Base-by-base conservation (phyloP, 2,797 vertebrate genomes). In the Gila robusta region DNA sequence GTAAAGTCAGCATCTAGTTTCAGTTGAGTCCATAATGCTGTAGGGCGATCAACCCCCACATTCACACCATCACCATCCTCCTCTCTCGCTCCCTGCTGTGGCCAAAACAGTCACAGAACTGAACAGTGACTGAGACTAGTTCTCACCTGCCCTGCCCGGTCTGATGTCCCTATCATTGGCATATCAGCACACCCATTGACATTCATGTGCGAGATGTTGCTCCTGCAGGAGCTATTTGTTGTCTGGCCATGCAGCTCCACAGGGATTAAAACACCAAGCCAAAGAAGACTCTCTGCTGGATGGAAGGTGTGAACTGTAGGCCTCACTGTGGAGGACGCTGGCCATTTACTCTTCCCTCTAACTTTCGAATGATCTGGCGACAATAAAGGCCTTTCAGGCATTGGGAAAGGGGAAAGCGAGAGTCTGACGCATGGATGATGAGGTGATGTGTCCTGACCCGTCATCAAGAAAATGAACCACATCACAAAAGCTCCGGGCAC, bases 121-220 rank as follows among this genome's bases (percentile, higher is more conserved):
- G 59, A 71, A 78, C 21, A 76, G 87, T 76, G 71, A 89, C 87
- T 86, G 82, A 87, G 78, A 83, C 23, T 62, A 62, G 54, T 83
- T 87, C 72, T 88, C 86, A 88, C 77, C 79, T 79, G 47, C 84
- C 85, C 87, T 70, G 67, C 78, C 87, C 52, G 41, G 66, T 83
- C 81, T 83, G 35, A 79, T 67, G 81, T 88, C 82, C 85, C 73
- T 81, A 89, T 90, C 90, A 86, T 16, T 85, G 70, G 82, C 47
- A 84, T 84, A 92, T 91, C 86, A 89, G 82, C 88, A 87, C 49
- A 14, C 54, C 86, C 76, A 91, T 88, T 90, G 77, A 88, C 83
- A 90, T 90, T 87, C 80, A 87, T 79, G 70, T 84, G 77, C 28
- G 64, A 78, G 88, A 83, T 81, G 71, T 81, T 76, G 28, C 64